phyloP scores from a whole-genome alignment of 2,113 vertebrate genomes.

The Silurus meridionalis region DNA sequence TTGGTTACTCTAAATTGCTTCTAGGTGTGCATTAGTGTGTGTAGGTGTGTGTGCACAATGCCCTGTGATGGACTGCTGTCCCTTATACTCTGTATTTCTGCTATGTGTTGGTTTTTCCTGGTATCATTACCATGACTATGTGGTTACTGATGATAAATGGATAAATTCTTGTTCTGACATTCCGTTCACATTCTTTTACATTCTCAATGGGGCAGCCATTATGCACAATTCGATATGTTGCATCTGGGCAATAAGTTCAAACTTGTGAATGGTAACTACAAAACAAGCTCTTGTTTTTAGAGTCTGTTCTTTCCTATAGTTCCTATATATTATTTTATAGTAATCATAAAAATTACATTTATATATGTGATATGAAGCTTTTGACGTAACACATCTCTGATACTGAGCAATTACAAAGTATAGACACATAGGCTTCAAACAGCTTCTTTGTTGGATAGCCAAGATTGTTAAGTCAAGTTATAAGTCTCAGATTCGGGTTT shows the following conservation, averaged over 20 bases:
- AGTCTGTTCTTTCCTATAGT: not conserved
- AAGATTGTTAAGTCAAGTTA: no score
- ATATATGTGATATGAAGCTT: not conserved
- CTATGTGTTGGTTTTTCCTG: not conserved
- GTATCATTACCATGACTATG: not conserved
- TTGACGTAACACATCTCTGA: not conserved
- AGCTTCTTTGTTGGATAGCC: not conserved
- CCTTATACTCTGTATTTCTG: not conserved
- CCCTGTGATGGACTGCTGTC: not conserved
- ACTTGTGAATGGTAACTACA: not conserved
- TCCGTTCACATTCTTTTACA: not conserved
- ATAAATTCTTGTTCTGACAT: conserved; percentile 1
- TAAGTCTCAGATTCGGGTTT: no score
- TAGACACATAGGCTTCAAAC: not conserved
- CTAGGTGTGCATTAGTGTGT: not conserved
- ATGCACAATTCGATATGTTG: not conserved
- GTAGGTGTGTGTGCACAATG: not conserved
- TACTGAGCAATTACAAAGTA: not conserved
- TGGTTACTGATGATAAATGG: not conserved
- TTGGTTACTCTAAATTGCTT: not conserved
- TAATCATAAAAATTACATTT: not conserved
- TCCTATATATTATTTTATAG: not conserved
- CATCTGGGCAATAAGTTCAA: not conserved
- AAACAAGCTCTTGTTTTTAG: not conserved
- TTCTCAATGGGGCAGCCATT: not conserved